Base-by-base conservation (phyloP, 2,888 invertebrate species). In the Hypomecis punctinalis region DNA sequence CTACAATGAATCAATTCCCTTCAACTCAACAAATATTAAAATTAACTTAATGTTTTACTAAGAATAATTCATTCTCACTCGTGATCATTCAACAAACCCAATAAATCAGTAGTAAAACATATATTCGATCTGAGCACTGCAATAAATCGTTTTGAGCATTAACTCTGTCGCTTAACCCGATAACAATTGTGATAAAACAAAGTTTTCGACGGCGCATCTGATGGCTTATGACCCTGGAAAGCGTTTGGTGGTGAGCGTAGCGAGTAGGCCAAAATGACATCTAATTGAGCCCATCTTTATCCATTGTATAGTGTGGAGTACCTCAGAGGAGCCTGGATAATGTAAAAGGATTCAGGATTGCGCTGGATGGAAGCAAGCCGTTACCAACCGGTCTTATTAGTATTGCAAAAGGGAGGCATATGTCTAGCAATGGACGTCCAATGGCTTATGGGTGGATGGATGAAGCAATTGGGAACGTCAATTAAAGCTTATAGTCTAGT, bases 161-260 rank as follows among this genome's bases (percentile, higher is more conserved):
- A 70, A 67, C 47, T 66, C 64, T 65, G 70, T 69, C 70, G 68
- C 57, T 68, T 67, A 63, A 69, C 54, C 43, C 69, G 75, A 76
- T 76, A 72, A 74, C 75, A 71, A 74, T 72, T 71, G 68, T 61
- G 73, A 73, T 73, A 75, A 72, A 68, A 68, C 70, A 72, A 66
- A 62, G 64, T 61, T 68, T 63, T 68, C 67, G 69, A 60, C 65
- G 48, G 62, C 65, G 69, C 67, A 69, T 67, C 68, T 57, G 63
- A 66, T 73, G 72, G 56, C 69, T 67, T 74, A 36, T 76, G 67
- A 76, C 72, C 71, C 52, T 66, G 33, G 9, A 40, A 5, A 5
- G 46, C 49, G 52, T 52, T 36, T 10, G 37, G 60, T 67, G 59
- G 35, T 33, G 45, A 52, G 49, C 43, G 51, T 42, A 63, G 69